Conservation (phyloP, 1,140 invertebrate genomes). For the Eumaeus atala region DNA sequence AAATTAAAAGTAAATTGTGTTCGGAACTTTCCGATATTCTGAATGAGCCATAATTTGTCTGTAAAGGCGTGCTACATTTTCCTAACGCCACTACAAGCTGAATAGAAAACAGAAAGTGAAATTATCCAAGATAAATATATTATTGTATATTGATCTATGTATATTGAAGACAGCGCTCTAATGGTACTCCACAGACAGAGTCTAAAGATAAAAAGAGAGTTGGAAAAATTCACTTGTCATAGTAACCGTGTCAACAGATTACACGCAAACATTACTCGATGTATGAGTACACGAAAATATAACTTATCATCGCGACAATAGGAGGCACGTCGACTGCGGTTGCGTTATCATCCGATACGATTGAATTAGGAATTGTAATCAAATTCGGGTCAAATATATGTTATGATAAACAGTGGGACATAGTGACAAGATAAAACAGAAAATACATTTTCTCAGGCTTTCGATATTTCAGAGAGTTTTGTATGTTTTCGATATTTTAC, state of each 20-base stretch:
- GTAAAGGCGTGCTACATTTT: too few species aligned
- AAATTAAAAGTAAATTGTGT: too few species aligned
- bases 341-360: constrained; percentile 41
- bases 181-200: too few species aligned
- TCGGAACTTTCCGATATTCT: too few species aligned
- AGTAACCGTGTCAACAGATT: constrained; percentile 38
- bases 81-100: not conserved
- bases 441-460: constrained; percentile 18
- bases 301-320: constrained; percentile 27
- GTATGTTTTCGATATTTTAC: not conserved
- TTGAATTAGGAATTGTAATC: constrained; percentile 39
- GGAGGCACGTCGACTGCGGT: constrained; percentile 20
- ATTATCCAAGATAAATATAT: not conserved
- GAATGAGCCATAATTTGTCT: too few species aligned
- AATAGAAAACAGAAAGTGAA: not conserved
- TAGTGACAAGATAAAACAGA: constrained; percentile 28
- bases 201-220: constrained; percentile 39
- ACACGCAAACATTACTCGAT: constrained; percentile 20
- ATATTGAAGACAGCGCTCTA: constrained; percentile 3
- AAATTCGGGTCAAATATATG: constrained; percentile 55
- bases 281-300: constrained; percentile 21
- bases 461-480: constrained; percentile 18
- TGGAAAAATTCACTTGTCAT: constrained; percentile 31
- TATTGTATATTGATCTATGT: not conserved
- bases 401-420: constrained; percentile 38